These are phyloP conservation scores for Limosa lapponica DNA, from an alignment of 2,797 vertebrate genomes.

Conservation along the genomic window DNA sequence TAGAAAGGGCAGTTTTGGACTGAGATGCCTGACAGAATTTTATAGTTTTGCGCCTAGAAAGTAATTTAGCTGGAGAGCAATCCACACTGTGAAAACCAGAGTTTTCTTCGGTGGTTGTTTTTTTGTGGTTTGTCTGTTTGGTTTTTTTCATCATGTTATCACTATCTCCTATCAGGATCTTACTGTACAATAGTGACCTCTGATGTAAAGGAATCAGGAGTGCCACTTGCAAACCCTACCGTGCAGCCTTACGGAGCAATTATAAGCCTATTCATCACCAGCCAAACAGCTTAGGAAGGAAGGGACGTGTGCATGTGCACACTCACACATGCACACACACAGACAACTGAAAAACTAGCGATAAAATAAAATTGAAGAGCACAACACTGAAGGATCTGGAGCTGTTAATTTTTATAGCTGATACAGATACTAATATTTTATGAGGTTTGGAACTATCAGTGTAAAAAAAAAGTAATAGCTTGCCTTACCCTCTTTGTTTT, in stretches of 20 bases:
- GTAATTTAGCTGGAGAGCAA: constrained; percentile 15
- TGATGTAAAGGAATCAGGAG: constrained; percentile 68
- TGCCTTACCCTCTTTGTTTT: constrained; percentile 67
- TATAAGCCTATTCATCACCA: constrained; percentile 64
- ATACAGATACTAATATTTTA: constrained; percentile 81
- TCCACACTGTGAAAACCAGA: not conserved
- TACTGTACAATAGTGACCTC: constrained; percentile 65
- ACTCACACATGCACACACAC: not conserved
- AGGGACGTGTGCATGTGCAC: not conserved
- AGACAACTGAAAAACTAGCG: not conserved
- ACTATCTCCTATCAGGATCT: constrained; percentile 62
- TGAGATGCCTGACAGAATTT: constrained; percentile 64
- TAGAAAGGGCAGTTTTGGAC: constrained; percentile 74
- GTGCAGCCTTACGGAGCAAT: constrained; percentile 40
- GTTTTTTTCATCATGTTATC: constrained; percentile 23
- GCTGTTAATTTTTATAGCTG: constrained; percentile 81
- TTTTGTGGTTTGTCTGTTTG: not conserved
- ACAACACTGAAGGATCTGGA: constrained; percentile 65
- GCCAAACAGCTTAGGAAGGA: constrained; percentile 43
- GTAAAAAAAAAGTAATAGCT: constrained; percentile 58
- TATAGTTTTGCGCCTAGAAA: constrained; percentile 60
- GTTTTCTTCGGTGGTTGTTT: not conserved
- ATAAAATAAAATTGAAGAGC: constrained; percentile 74
- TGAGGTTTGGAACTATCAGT: constrained; percentile 74
- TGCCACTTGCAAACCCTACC: constrained; percentile 59